Conservation (phyloP, 2,113 vertebrate genomes). For the Mesoclemmys tuberculata region DNA sequence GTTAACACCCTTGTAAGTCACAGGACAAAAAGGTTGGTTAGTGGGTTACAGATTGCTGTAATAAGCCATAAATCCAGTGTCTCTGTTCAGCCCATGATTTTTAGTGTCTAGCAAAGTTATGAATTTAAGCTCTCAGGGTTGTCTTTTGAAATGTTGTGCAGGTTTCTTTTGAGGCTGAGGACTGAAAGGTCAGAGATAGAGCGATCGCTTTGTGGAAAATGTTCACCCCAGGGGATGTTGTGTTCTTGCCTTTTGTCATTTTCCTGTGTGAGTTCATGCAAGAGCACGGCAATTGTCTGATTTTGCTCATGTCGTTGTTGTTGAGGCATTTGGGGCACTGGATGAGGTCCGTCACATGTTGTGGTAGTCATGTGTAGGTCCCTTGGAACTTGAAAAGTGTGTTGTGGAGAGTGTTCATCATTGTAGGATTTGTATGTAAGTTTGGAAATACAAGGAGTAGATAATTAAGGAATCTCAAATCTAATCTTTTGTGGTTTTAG, state of each 20-base stretch:
- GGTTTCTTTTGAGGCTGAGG: background rate
- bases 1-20: background rate
- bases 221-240: background rate
- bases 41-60: background rate
- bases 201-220: background rate
- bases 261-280: background rate
- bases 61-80: background rate
- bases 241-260: background rate
- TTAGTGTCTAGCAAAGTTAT: background rate
- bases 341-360: no score
- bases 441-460: slow-evolving; percentile 13
- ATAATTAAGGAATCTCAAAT: background rate
- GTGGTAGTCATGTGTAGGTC: no score
- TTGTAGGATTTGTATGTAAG: background rate
- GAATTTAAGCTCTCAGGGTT: background rate
- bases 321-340: no score
- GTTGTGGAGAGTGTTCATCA: no score
- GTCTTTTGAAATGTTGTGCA: background rate
- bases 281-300: background rate
- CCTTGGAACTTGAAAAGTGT: no score
- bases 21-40: background rate
- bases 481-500: background rate
- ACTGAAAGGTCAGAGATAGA: background rate
- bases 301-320: background rate
- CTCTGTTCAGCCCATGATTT: background rate